Percentiles rank a stretch among this genome's conserved stretches.
Conservation (phyloP, 2,888 invertebrate species). For the Ophion ventricosus region DNA sequence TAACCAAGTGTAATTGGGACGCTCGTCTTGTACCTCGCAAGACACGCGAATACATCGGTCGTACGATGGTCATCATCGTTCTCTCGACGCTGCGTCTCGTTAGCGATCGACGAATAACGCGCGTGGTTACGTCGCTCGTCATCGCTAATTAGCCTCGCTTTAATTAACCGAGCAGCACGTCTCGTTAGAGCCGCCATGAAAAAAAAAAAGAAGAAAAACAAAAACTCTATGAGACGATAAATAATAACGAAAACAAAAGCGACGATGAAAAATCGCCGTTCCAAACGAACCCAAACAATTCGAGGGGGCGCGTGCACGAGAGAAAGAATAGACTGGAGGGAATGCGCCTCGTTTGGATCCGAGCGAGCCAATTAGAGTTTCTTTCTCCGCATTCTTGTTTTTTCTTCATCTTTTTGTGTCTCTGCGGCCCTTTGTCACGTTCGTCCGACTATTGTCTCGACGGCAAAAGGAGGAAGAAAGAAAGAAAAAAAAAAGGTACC, state of each 20-base stretch:
- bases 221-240: neutral
- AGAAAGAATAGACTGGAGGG: neutral
- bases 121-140: neutral
- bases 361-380: neutral
- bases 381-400: neutral
- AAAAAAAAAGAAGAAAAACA: neutral
- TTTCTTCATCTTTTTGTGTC: neutral
- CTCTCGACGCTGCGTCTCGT: constrained; percentile 6
- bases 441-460: neutral
- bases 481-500: neutral
- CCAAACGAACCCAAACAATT: neutral
- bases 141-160: constrained; percentile 1
- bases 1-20: constrained; percentile 6
- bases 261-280: neutral
- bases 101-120: constrained; percentile 14
- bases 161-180: neutral
- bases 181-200: neutral
- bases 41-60: constrained; percentile 1
- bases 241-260: neutral
- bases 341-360: neutral
- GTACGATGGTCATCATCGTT: neutral
- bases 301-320: neutral
- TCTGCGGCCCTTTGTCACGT: neutral
- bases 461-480: neutral
- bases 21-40: neutral